Base-by-base conservation (phyloP, 2,113 vertebrate species). In the Aramus guarauna region DNA sequence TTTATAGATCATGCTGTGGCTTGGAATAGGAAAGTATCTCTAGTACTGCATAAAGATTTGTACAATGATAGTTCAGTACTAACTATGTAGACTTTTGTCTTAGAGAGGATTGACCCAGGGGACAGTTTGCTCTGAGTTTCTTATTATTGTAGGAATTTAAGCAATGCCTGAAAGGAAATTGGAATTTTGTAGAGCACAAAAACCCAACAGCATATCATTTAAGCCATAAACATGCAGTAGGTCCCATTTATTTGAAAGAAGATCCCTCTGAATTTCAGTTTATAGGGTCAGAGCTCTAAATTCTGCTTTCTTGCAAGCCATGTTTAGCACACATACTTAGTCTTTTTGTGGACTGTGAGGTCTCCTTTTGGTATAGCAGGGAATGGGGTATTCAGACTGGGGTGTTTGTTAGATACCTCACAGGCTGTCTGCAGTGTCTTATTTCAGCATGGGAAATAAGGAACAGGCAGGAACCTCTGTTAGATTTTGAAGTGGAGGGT, bases 1-100 rank as follows among this genome's bases (percentile, higher is more conserved):
- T 96, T 94, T 95, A 76, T 89, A 80, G 92, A 96, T 87, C 72
- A 62, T 94, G 80, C 88, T 92, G 69, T 85, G 79, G 58, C 67
- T 94, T 76, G 93, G 92, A 97, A 83, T 76, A 96, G 50, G 80
- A 81, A 88, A 48, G 11, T 26, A 32, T 27, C 73, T 95, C 72
- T 62, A 90, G 77, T n/a, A 48, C 47, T 94, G 53, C 88, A 37
- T 47, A 75, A 78, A 74, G 81, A 73, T 82, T 94, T 55, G 45
- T 68, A 67, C 53, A 73, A 11, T 52, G 47, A 50, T 62, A 47
- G 67, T 81, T 76, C 84, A 87, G 22, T 62, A 34, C 66, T 89
- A 67, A 72, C 69, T 81, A 11, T 77, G 63, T 22, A 27, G 47
- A 53, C 48, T 91, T 78, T 20, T 43, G 75, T 95, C 85, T 76